Evolutionary conservation across 2,888 invertebrate genomes (phyloP).

Genomic region (Nymphalis urticae): DNA sequence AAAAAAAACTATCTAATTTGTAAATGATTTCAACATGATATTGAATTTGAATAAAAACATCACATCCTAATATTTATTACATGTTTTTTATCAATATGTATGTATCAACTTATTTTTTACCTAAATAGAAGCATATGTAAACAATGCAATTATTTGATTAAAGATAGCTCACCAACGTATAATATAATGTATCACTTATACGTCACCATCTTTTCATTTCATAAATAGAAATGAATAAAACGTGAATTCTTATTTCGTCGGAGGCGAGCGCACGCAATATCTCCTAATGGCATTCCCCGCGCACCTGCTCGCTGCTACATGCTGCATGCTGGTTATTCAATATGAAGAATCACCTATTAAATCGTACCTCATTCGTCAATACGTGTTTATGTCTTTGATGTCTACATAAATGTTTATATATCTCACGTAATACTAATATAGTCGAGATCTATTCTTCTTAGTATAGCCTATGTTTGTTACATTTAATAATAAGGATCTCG

Average conservation of each 20-base stretch:
- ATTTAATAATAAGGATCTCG: too few relatives aligned
- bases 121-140: too few relatives aligned
- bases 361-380: conserved; percentile 3
- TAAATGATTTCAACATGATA: too few relatives aligned
- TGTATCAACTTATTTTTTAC: too few relatives aligned
- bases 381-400: background rate
- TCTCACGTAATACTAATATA: too few relatives aligned
- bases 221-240: conserved; percentile 25
- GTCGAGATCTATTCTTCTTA: too few relatives aligned
- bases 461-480: too few relatives aligned
- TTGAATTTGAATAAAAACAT: too few relatives aligned
- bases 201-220: conserved; percentile 21
- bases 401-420: too few relatives aligned
- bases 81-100: too few relatives aligned
- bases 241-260: conserved; percentile 22
- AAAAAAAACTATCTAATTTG: background rate
- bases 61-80: too few relatives aligned
- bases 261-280: conserved; percentile 22
- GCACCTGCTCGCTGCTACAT: conserved; percentile 20
- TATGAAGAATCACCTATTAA: conserved; percentile 21
- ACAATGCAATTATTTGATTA: too few relatives aligned
- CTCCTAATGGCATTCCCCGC: conserved; percentile 25
- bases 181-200: background rate
- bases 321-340: conserved; percentile 19
- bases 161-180: background rate